A percentile compares a stretch with the other conserved stretches of the same genome.
Evolutionary conservation across 2,888 invertebrate genomes (phyloP).

Genomic region (Anagyrus pseudococci): DNA sequence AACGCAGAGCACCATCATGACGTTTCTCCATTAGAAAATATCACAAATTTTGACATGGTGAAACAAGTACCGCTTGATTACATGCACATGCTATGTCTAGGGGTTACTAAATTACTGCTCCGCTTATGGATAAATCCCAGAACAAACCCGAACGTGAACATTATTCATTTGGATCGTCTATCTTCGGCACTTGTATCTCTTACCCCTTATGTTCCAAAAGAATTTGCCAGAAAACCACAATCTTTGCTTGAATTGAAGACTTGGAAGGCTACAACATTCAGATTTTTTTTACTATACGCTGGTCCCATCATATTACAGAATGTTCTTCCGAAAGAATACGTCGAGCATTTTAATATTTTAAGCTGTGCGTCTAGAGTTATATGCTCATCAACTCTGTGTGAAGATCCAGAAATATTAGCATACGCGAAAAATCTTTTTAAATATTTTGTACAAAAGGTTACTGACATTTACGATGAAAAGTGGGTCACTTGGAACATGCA

Average conservation of each 20-base stretch:
- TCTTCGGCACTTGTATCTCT: background rate
- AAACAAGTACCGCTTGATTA: background rate
- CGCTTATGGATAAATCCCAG: background rate
- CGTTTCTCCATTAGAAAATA: background rate
- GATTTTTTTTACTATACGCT: conserved; percentile 5
- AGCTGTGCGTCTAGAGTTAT: background rate
- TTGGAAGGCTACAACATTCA: conserved; percentile 11
- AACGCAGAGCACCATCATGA: background rate
- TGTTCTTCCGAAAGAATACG: background rate
- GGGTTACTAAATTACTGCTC: background rate
- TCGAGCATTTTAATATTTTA: background rate
- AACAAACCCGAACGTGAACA: background rate
- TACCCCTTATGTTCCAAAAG: background rate
- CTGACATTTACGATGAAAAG: background rate
- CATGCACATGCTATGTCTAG: conserved; percentile 1
- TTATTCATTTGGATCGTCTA: background rate
- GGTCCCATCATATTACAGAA: background rate
- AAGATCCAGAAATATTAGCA: background rate
- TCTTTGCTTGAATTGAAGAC: background rate
- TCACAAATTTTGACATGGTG: background rate
- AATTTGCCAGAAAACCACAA: conserved; percentile 1
- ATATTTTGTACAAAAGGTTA: background rate
- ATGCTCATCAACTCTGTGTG: background rate
- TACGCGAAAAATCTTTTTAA: conserved; percentile 2
- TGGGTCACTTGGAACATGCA: conserved; percentile 20